Percentiles rank a stretch among this genome's conserved stretches.
Evolutionary conservation across 2,888 invertebrate genomes (phyloP).

Genomic region (Eustalomyia histrio): DNA sequence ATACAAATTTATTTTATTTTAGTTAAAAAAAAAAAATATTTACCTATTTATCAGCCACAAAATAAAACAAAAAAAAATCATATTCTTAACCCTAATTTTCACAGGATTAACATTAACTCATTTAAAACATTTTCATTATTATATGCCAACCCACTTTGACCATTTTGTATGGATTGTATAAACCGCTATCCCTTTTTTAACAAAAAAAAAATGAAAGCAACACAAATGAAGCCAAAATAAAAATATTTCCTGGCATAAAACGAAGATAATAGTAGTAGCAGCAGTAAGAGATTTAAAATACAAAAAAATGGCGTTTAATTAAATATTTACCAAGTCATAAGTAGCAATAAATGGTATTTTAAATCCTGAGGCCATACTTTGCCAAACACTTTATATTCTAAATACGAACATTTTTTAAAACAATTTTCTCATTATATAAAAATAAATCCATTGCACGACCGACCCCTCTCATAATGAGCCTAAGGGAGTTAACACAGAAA

Average conservation of each 20-base stretch:
- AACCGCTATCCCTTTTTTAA: background rate
- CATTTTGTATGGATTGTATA: constrained; percentile 40
- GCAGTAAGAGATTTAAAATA: constrained; percentile 20
- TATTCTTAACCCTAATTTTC: constrained; percentile 41
- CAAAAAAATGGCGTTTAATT: constrained; percentile 56
- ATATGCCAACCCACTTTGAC: constrained; percentile 46
- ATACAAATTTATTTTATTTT: background rate
- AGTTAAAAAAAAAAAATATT: background rate
- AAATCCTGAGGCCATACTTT: constrained; percentile 47
- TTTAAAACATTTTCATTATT: constrained; percentile 50
- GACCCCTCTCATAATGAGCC: background rate
- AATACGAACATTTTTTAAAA: constrained; percentile 13
- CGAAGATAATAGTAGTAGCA: background rate
- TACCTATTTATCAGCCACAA: background rate
- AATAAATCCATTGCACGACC: background rate
- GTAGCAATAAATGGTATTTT: constrained; percentile 59
- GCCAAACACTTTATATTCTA: constrained; percentile 48
- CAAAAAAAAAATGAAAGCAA: constrained; percentile 5
- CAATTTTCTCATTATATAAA: background rate
- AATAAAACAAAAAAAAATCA: background rate
- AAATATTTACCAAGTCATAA: constrained; percentile 63
- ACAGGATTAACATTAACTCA: constrained; percentile 33
- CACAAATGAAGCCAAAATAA: background rate
- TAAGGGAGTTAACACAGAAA: constrained; percentile 1
- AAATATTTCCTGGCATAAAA: constrained; percentile 15